Conservation (phyloP, 2,797 vertebrate species). For the Lagocephalus sceleratus region DNA sequence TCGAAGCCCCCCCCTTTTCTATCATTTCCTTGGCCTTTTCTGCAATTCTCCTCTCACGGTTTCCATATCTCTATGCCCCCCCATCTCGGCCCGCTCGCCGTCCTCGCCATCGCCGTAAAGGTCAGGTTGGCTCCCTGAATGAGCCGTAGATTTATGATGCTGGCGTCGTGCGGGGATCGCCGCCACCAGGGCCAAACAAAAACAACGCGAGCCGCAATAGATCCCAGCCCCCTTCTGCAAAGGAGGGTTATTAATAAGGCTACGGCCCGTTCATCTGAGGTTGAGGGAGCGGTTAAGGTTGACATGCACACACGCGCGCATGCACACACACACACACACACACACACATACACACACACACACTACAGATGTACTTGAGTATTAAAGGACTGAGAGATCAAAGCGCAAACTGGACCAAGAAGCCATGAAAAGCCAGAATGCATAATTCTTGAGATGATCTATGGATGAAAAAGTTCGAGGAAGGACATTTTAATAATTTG, state of each 20-base stretch:
- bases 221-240: slow-evolving; percentile 47
- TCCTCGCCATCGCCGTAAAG: slow-evolving; percentile 60
- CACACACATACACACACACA: too few species aligned
- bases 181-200: slow-evolving; percentile 67
- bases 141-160: slow-evolving; percentile 74
- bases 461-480: too few species aligned
- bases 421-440: too few species aligned
- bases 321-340: not conserved
- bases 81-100: slow-evolving; percentile 20
- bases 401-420: too few species aligned
- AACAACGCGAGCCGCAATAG: slow-evolving; percentile 51
- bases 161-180: slow-evolving; percentile 68
- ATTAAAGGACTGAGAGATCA: too few species aligned
- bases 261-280: slow-evolving; percentile 49
- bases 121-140: slow-evolving; percentile 71
- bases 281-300: slow-evolving; percentile 48
- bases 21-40: slow-evolving; percentile 50
- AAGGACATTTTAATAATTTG: too few species aligned
- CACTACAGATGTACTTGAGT: too few species aligned
- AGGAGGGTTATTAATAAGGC: slow-evolving; percentile 64
- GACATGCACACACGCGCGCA: not conserved
- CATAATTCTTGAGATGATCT: too few species aligned
- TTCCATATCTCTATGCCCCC: slow-evolving; percentile 16
- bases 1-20: slow-evolving; percentile 37
- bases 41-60: slow-evolving; percentile 25